phyloP scores from a whole-genome alignment of 2,888 invertebrate genomes.

The Eilema griseolum region DNA sequence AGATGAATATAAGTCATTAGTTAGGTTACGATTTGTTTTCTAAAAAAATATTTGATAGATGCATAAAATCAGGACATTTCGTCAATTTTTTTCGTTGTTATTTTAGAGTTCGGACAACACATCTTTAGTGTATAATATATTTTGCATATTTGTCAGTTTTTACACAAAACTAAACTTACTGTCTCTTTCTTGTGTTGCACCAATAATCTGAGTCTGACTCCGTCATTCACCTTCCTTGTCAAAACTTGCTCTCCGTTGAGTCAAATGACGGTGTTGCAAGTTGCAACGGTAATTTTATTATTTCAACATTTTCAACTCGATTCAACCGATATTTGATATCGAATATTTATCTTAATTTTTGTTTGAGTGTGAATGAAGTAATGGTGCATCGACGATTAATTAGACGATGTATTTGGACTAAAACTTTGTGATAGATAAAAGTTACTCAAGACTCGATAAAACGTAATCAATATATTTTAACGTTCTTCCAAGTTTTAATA shows the following conservation, averaged over 20 bases:
- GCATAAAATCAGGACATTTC: too few relatives aligned
- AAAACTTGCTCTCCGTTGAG: background rate
- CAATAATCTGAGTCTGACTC: background rate
- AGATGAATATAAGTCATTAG: too few relatives aligned
- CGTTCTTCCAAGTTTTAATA: conserved; percentile 44
- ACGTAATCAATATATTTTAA: conserved; percentile 5
- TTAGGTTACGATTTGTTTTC: too few relatives aligned
- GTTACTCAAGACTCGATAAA: background rate
- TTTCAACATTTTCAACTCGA: background rate
- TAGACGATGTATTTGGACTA: background rate
- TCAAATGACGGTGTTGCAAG: background rate
- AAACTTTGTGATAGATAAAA: conserved; percentile 1
- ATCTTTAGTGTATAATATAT: too few relatives aligned
- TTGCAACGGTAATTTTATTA: background rate
- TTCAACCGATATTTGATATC: background rate
- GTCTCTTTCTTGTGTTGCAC: too few relatives aligned
- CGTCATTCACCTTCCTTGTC: background rate
- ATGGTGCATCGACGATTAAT: conserved; percentile 9
- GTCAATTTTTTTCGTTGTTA: too few relatives aligned
- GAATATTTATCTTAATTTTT: background rate
- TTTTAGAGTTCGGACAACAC: too few relatives aligned
- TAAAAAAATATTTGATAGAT: too few relatives aligned
- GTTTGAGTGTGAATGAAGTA: background rate
- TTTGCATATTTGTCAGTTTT: too few relatives aligned
- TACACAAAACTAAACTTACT: too few relatives aligned